These are phyloP conservation scores for Oligia latruncula DNA, from an alignment of 2,888 invertebrate species.

Conservation along the genomic window DNA sequence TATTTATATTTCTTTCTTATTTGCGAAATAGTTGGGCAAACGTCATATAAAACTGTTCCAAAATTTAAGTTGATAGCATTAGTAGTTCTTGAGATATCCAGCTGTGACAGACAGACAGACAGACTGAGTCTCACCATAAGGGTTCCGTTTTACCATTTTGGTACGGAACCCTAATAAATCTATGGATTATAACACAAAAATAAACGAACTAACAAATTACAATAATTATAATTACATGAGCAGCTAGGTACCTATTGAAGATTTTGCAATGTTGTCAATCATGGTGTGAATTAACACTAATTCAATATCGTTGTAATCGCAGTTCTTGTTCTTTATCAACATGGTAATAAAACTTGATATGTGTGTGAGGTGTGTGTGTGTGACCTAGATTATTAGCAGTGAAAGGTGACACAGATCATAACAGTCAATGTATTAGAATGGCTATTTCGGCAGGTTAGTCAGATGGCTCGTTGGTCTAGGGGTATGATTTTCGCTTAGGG, in stretches of 20 bases:
- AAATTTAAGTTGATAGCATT: no score
- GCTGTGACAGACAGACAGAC: no score
- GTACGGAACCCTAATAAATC: not conserved
- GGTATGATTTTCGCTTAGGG: conserved; percentile 91
- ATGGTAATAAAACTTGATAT: conserved; percentile 26
- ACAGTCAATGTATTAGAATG: not conserved
- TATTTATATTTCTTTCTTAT: no score
- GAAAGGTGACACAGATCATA: conserved; percentile 40
- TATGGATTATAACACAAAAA: not conserved
- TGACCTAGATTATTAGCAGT: conserved; percentile 39
- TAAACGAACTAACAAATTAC: not conserved
- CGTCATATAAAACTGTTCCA: no score
- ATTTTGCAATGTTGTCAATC: conserved; percentile 24
- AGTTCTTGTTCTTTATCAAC: conserved; percentile 24
- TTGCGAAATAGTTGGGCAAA: no score
- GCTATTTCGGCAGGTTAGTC: fast-evolving
- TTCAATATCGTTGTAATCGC: conserved; percentile 12
- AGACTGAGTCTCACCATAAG: no score
- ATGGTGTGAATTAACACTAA: conserved; percentile 29
- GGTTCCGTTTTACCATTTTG: no score
- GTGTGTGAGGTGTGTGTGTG: conserved; percentile 29
- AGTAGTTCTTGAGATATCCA: no score
- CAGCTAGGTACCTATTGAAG: not conserved
- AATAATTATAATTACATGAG: no score
- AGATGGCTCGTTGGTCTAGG: conserved; percentile 89